Evolutionary conservation across 2,888 invertebrate species (phyloP), one percentile per base, ranked within the genome.

Genomic region (Heliconius ismenius): DNA sequence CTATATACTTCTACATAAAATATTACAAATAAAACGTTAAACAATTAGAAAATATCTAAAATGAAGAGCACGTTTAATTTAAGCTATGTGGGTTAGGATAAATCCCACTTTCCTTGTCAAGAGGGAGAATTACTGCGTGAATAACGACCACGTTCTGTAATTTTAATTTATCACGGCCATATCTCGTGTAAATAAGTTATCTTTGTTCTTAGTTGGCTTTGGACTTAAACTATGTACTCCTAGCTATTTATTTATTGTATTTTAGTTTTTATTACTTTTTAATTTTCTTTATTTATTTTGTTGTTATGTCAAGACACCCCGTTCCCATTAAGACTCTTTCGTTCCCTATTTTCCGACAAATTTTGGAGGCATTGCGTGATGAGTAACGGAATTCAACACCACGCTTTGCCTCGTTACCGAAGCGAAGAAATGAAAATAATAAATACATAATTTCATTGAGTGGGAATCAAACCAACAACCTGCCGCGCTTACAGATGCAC

Each of bases 61-160:
- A 73, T 73, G 18, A 62, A 43, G 62, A 58, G 39, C 26, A 24
- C 82, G 83, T 87, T 88, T 89, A 88, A 89, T 89, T 90, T 89
- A 86, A 90, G 88, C 89, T 86, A 39, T 89, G 88, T 86, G 79
- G 86, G 89, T 89, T 87, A 86, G 88, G 87, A 85, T 86, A 90
- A 88, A 90, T 89, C 89, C 90, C 87, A 83, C 80, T 83, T 81
- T 83, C 83, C 84, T 79, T 82, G 86, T 87, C 86, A 84, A 81
- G 85, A 73, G 83, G 86, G 84, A 72, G 83, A 86, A 87, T 86
- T 79, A 77, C 84, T 86, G 88, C 85, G 86, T 87, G 86, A 87
- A 86, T 87, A 89, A 89, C 87, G 84, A 85, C 86, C 84, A 85
- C 86, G 86, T 86, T 88, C 83, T 82, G 83, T 85, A 88, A 88